Evolutionary conservation across 1,140 invertebrate genomes (phyloP).

Genomic region (honey bee (Apis mellifera)): DNA sequence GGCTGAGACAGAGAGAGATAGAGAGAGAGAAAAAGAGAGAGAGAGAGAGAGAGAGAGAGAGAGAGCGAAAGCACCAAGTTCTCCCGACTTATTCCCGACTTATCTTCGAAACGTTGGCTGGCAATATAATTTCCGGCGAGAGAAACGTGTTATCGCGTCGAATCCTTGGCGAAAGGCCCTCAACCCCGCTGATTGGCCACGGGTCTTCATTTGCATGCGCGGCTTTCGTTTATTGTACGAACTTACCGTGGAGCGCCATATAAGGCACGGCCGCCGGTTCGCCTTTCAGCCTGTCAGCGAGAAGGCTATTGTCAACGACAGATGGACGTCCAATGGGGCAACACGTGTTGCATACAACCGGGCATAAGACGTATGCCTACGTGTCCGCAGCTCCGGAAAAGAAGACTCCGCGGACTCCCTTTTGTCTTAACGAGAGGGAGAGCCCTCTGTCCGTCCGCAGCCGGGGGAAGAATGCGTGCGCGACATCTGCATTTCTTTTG

Average conservation of each 20-base stretch:
- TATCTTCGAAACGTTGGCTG: neutral
- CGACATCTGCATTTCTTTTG: slow-evolving; percentile 60
- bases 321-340: slow-evolving; percentile 76
- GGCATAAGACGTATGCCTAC: slow-evolving; percentile 48
- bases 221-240: slow-evolving; percentile 62
- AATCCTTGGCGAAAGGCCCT: neutral
- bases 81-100: no score
- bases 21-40: no score
- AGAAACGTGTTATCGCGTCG: slow-evolving; percentile 4
- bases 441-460: slow-evolving; percentile 5
- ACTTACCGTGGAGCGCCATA: slow-evolving; percentile 53
- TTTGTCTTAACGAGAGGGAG: slow-evolving; percentile 64
- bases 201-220: slow-evolving; percentile 52
- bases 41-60: no score
- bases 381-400: slow-evolving; percentile 51
- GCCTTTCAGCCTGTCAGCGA: slow-evolving; percentile 72
- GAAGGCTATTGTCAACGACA: slow-evolving; percentile 75
- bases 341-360: slow-evolving; percentile 73
- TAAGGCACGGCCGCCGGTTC: slow-evolving; percentile 65
- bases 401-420: slow-evolving; percentile 55
- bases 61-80: no score
- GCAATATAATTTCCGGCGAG: neutral
- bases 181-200: slow-evolving; percentile 42
- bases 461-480: slow-evolving; percentile 34
- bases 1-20: no score